A percentile compares a stretch with the other conserved stretches of the same genome.
Conservation (phyloP, 2,113 vertebrate genomes). For the Sporophila hypoxantha region DNA sequence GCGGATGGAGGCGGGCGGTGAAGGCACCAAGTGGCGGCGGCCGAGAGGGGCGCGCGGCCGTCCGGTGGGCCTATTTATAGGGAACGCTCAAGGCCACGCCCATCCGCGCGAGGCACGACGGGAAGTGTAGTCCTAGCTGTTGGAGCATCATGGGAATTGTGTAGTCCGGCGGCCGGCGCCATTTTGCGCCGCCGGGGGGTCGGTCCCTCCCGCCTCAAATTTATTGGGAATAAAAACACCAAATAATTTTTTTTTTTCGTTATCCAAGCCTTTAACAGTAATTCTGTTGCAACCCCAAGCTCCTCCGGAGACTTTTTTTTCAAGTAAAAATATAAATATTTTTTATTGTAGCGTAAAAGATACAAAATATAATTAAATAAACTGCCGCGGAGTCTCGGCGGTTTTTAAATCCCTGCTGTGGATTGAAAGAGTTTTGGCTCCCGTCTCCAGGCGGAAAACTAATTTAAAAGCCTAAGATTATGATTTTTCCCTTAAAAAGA, state of each 20-base stretch:
- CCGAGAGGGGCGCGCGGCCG: background rate
- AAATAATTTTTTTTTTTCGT: background rate
- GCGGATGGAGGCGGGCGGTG: background rate
- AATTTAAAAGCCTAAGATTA: background rate
- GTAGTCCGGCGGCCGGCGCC: background rate
- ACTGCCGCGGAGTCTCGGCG: background rate
- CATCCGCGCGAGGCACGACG: rapidly evolving
- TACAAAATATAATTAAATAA: background rate
- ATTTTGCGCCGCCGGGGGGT: background rate
- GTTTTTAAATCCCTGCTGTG: background rate
- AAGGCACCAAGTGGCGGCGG: background rate
- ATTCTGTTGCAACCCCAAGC: background rate
- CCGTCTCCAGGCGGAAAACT: rapidly evolving
- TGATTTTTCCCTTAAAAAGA: background rate
- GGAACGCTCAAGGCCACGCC: background rate
- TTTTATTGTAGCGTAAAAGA: background rate
- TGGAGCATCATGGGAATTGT: background rate
- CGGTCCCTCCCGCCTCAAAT: background rate
- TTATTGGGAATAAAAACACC: background rate
- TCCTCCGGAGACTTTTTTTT: background rate
- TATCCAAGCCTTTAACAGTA: background rate
- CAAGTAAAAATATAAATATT: background rate
- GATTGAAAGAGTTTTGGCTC: no score
- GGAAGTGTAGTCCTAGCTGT: rapidly evolving
- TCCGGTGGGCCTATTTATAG: background rate